Evolutionary conservation across 2,888 invertebrate species (phyloP), one percentile per base, ranked within the genome.

Genomic region (Plutella xylostella): DNA sequence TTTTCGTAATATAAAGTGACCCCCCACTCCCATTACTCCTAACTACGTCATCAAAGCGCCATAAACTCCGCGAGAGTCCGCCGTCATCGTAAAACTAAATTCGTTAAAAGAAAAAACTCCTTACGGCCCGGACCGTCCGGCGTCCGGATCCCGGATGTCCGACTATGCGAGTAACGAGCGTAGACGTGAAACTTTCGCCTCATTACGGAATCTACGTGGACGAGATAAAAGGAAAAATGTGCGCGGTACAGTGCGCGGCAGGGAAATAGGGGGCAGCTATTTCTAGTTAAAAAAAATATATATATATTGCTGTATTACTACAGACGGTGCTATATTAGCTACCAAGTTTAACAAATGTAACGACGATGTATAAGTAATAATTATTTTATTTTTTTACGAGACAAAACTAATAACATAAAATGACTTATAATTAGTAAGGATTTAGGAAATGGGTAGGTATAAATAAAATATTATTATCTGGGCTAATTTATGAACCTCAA

Each of bases 191-290:
- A 74, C 66, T 75, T 74, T 69, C 55, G 65, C 63, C 69, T 74
- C 75, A 70, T 75, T 76, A 74, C 69, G 58, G 66, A 30, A 43
- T 43, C 56, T 53, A 54, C 56, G 58, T 58, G 55, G 57, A 49
- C 54, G 57, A 69, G 68, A 71, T 74, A 71, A 68, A 66, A 57
- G 20, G 65, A 69, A 69, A 72, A 72, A 64, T 63, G 58, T 51
- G 53, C 55, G 50, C 22, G 4, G 58, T 69, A 61, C 61, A 71
- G 38, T 62, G 51, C 48, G 48, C 53, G 55, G 25, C 50, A 49
- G 12, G 28, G 30, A 33, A 48, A 55, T 3, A 31, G 40, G n/a
- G 25, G 9, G 5, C 34, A 15, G 5, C n/a, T n/a, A n/a, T 20
- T 20, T 3, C 12, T 7, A 15, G 37, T 20, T 34, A 34, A 17